phyloP scores from a whole-genome alignment of 1,140 invertebrate genomes.

The Cherax destructor region DNA sequence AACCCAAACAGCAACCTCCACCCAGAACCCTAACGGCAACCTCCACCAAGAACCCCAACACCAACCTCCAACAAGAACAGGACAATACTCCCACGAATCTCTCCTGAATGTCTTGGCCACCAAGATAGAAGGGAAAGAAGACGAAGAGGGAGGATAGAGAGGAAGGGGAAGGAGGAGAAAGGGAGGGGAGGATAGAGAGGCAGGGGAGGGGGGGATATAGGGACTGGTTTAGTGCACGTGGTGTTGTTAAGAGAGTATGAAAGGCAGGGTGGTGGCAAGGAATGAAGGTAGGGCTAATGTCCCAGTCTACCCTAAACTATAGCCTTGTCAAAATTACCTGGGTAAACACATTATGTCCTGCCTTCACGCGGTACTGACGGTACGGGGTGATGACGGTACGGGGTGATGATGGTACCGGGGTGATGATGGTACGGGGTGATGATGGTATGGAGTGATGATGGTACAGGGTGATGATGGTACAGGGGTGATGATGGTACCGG shows the following conservation, averaged over 20 bases:
- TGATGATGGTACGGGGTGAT: too few relatives aligned
- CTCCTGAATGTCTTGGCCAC: not conserved
- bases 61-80: too few relatives aligned
- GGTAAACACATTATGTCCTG: not conserved
- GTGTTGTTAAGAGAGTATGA: not conserved
- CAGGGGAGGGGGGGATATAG: not conserved
- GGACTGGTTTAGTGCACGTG: not conserved
- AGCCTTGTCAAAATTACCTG: not conserved
- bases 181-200: not conserved
- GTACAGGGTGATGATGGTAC: too few relatives aligned
- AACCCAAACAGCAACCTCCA: not conserved
- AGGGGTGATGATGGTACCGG: too few relatives aligned
- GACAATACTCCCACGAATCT: not conserved
- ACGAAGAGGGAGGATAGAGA: not conserved
- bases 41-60: too few relatives aligned
- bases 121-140: not conserved
- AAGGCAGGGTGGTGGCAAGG: not conserved
- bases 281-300: not conserved
- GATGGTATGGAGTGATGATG: too few relatives aligned
- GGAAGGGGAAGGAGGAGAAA: not conserved
- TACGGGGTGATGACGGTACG: too few relatives aligned
- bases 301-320: not conserved
- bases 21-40: not conserved
- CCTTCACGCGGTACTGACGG: too few relatives aligned
- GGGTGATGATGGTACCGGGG: too few relatives aligned